Evolutionary conservation across 2,888 invertebrate species (phyloP).

Genomic region (Dicycla oo): DNA sequence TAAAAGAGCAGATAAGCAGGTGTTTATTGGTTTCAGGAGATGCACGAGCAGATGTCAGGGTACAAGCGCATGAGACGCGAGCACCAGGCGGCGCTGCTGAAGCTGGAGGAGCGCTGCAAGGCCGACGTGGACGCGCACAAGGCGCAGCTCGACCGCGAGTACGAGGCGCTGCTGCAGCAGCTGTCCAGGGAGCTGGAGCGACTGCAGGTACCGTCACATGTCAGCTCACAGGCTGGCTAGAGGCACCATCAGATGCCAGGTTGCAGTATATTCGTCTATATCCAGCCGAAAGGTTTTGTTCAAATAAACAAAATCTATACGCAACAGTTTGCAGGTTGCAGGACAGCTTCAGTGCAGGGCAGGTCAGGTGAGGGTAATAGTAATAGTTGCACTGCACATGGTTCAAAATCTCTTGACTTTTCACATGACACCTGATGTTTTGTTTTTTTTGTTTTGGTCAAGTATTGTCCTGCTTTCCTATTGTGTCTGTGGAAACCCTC

Average conservation of each 20-base stretch:
- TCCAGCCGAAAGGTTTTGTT: not conserved
- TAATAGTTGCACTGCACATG: not conserved
- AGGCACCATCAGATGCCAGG: not conserved
- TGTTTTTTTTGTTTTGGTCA: not conserved
- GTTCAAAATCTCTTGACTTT: not conserved
- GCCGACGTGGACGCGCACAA: constrained; percentile 99
- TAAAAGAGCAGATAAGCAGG: constrained; percentile 47
- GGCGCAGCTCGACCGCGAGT: constrained; percentile 98
- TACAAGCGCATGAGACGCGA: constrained; percentile 99
- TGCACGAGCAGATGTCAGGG: constrained; percentile 99
- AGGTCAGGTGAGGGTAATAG: not conserved
- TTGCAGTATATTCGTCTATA: not conserved
- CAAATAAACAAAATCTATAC: not conserved
- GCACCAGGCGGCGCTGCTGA: constrained; percentile 98
- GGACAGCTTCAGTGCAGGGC: not conserved
- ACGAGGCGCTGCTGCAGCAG: constrained; percentile 97
- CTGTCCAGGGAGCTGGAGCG: constrained; percentile 98
- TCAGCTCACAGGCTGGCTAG: not conserved
- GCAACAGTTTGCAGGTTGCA: not conserved
- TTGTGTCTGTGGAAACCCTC: not conserved
- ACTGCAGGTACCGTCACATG: constrained; percentile 90
- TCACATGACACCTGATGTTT: not conserved
- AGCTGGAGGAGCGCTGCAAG: constrained; percentile 98
- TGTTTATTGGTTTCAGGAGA: constrained; percentile 92
- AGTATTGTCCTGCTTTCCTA: not conserved